These are phyloP conservation scores for Argyra leucocephala DNA, from an alignment of 2,888 invertebrate genomes.

Conservation along the genomic window DNA sequence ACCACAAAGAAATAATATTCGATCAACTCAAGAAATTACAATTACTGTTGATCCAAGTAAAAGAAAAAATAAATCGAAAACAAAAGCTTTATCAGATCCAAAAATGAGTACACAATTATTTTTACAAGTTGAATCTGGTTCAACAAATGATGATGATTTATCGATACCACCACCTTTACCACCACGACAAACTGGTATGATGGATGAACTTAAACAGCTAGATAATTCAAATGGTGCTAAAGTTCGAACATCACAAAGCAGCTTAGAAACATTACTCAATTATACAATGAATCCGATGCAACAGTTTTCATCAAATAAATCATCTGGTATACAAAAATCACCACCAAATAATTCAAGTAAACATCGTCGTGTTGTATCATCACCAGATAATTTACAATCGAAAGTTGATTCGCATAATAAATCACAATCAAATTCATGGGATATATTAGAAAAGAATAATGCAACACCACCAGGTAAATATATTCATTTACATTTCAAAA, in stretches of 20 bases:
- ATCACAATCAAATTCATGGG: conserved; percentile 43
- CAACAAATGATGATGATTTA: conserved; percentile 35
- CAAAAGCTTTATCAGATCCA: conserved; percentile 43
- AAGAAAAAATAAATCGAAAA: conserved; percentile 38
- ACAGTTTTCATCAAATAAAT: neutral
- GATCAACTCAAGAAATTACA: conserved; percentile 30
- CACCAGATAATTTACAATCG: conserved; percentile 42
- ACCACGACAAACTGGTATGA: conserved; percentile 48
- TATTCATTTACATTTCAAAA: too few relatives aligned
- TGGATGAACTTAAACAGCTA: conserved; percentile 34
- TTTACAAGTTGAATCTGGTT: conserved; percentile 39
- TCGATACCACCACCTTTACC: conserved; percentile 50
- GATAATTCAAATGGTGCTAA: conserved; percentile 23
- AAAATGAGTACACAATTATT: conserved; percentile 45
- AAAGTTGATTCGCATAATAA: conserved; percentile 34
- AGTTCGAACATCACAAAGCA: conserved; percentile 37
- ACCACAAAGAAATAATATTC: conserved; percentile 47
- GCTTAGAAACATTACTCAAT: conserved; percentile 39
- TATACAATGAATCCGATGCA: conserved; percentile 41
- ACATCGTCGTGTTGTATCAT: conserved; percentile 42
- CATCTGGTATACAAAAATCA: conserved; percentile 28
- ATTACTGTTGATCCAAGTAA: conserved; percentile 19
- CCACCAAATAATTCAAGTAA: conserved; percentile 39
- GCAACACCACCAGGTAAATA: conserved; percentile 62
- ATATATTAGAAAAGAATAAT: conserved; percentile 39